Percentiles rank a stretch among this genome's conserved stretches.
These are phyloP conservation scores for Pediacus dermestoides DNA, from an alignment of 2,888 invertebrate genomes.

Conservation along the genomic window DNA sequence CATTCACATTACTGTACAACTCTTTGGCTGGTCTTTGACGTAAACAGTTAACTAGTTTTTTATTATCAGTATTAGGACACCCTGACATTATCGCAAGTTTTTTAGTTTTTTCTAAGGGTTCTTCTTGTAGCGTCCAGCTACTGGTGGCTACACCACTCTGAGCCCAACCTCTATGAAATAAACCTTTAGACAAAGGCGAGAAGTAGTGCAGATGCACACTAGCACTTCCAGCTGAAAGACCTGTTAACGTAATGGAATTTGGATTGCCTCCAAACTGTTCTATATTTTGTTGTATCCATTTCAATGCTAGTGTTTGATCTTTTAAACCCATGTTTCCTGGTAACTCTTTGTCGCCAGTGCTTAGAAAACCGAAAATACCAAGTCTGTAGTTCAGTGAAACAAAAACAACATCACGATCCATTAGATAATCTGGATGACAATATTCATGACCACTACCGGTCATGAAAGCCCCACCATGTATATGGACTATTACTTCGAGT, in stretches of 20 bases:
- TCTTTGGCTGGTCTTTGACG: too few species aligned
- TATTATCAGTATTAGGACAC: too few species aligned
- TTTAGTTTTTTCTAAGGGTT: neutral
- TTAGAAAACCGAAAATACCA: conserved; percentile 6
- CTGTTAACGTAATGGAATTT: conserved; percentile 5
- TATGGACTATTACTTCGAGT: neutral
- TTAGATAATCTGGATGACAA: conserved; percentile 6
- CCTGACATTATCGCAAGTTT: neutral
- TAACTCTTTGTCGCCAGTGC: conserved; percentile 4
- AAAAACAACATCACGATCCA: conserved; percentile 5
- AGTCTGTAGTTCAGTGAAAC: conserved; percentile 1
- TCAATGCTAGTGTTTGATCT: too few species aligned
- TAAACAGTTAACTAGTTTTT: too few species aligned
- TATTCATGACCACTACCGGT: neutral
- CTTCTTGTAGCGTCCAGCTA: neutral
- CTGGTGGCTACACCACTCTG: conserved; percentile 3
- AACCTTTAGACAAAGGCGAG: too few species aligned
- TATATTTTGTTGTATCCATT: conserved; percentile 5
- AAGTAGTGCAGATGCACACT: too few species aligned
- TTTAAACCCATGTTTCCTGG: conserved; percentile 6
- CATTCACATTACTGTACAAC: too few species aligned
- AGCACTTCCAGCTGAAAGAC: too few species aligned
- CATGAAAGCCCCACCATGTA: conserved; percentile 4
- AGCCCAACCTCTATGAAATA: conserved; percentile 1
- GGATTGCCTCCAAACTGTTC: conserved; percentile 7